Evolutionary conservation across 2,797 vertebrate species (phyloP).

Genomic region (Diceros bicornis): DNA sequence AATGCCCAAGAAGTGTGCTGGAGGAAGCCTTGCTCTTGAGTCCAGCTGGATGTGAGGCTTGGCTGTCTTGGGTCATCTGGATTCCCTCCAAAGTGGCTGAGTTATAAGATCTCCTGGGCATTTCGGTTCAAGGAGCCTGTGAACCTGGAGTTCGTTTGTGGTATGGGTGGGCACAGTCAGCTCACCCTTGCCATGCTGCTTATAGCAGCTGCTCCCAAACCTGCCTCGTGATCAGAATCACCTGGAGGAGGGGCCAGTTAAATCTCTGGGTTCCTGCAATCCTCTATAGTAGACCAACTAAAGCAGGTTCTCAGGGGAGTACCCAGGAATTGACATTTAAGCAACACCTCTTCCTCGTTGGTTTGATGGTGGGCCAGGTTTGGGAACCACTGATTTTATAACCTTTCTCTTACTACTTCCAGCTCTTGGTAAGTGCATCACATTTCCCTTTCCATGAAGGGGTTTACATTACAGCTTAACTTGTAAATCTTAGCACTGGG

Average conservation of each 20-base stretch:
- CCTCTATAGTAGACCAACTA: not conserved
- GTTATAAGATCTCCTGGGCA: conserved; percentile 40
- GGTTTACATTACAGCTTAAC: not conserved
- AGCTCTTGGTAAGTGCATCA: not conserved
- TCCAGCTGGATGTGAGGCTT: not conserved
- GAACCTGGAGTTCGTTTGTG: not conserved
- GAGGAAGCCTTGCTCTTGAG: not conserved
- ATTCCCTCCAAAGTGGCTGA: not conserved
- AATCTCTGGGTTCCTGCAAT: not conserved
- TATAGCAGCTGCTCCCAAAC: not conserved
- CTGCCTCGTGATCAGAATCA: not conserved
- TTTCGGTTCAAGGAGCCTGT: not conserved
- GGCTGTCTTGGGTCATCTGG: conserved; percentile 35
- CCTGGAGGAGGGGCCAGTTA: not conserved
- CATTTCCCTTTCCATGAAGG: not conserved
- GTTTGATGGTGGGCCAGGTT: not conserved
- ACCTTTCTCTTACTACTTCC: not conserved
- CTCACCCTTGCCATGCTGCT: not conserved
- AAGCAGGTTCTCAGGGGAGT: not conserved
- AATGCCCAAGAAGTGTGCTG: not conserved
- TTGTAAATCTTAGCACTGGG: not conserved
- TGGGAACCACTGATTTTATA: not conserved
- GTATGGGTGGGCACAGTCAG: not conserved
- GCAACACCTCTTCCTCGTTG: not conserved
- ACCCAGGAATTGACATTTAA: not conserved